Percentiles rank a stretch among this genome's conserved stretches.
Evolutionary conservation across 2,797 vertebrate species (phyloP).

Genomic region (Halcyon leucocephala): DNA sequence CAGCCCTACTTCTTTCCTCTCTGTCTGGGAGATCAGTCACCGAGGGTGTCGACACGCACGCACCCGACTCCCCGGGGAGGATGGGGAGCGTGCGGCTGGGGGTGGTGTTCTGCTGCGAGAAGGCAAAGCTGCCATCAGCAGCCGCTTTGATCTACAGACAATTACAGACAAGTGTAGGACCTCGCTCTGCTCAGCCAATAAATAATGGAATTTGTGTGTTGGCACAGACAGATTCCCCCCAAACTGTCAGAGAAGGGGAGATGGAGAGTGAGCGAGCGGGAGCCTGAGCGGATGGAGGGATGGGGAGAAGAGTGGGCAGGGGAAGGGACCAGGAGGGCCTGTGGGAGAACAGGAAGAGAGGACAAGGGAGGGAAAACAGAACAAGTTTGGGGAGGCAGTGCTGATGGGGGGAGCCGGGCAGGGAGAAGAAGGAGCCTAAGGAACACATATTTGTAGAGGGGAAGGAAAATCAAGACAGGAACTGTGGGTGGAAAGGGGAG

Average conservation of each 20-base stretch:
- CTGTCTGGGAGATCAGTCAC: constrained; percentile 54
- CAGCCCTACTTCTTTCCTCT: constrained; percentile 58
- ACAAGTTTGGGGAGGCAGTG: neutral
- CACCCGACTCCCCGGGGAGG: constrained; percentile 35
- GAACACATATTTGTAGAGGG: constrained; percentile 3
- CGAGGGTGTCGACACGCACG: neutral
- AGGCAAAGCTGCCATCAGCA: constrained; percentile 68
- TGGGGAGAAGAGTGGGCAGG: neutral
- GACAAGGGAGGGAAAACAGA: neutral
- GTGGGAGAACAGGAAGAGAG: neutral
- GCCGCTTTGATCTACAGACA: constrained; percentile 68
- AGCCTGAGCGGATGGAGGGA: neutral
- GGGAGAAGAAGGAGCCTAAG: neutral
- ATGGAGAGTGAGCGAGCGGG: neutral
- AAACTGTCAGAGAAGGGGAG: constrained; percentile 60
- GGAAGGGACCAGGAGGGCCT: neutral
- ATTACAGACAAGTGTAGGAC: constrained; percentile 65
- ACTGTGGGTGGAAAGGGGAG: constrained; percentile 8
- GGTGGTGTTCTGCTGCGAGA: constrained; percentile 31
- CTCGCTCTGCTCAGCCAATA: constrained; percentile 55
- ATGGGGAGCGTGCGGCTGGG: constrained; percentile 28
- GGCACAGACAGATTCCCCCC: constrained; percentile 71
- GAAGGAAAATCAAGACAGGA: constrained; percentile 44
- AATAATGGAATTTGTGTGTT: constrained; percentile 62
- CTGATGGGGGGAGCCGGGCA: neutral